Base-by-base conservation (phyloP, 2,888 invertebrate species). In the Dugesia japonica region DNA sequence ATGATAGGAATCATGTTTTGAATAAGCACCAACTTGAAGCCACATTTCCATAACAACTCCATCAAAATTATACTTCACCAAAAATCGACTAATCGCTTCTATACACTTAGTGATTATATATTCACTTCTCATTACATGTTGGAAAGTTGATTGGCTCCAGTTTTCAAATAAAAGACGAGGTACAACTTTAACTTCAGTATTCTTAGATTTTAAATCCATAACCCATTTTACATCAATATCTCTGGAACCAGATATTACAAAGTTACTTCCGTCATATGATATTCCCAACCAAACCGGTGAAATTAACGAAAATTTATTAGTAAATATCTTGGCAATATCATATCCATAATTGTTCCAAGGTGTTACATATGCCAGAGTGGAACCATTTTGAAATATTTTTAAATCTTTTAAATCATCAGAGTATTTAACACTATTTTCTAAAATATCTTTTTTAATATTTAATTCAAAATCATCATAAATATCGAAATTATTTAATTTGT, bases 41-140 rank as follows among this genome's bases (percentile, higher is more conserved):
- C 94, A 91, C 74, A 94, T 88, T 85, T 97, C 95, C 1, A 97
- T 83, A 0, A 94, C 92, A 42, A 91, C 88, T 0, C 97, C 97
- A 85, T 92, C 89, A 85, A 95, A 92, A 79, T 89, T 88, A 85
- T 91, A 89, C 78, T 89, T 88, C 86, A 90, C 87, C 79, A 89
- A 89, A 17, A 88, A 87, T 79, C 89, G 88, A 42, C 89, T 87
- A 0, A 94, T 87, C 73, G 89, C 86, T 42, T 89, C 87, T 26
- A 89, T 88, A 17, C 93, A 87, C 74, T 89, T 88, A 75, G 87
- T 87, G 79, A 89, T 88, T 81, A 89, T 89, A 0, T 88, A 86
- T 71, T 89, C 87, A 77, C 89, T 88, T 74, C 87, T 87, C 77
- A 92, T 88, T 78, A 94, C 86, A 1, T 87, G 86, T 78, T 89